Base-by-base conservation (phyloP, 1,140 invertebrate genomes). In the Carposina sasakii region DNA sequence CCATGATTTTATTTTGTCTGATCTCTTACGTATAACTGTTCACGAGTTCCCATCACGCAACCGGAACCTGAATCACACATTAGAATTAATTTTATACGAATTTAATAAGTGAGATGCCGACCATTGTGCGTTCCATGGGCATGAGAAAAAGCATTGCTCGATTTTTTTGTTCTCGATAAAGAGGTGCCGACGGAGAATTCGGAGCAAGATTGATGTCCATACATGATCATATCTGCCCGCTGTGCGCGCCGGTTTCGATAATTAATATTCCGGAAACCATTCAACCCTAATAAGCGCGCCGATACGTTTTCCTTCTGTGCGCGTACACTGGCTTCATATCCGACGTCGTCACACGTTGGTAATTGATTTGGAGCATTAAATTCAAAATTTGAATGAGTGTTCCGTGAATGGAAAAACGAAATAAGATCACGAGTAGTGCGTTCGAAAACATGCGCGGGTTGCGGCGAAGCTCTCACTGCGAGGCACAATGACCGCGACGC, bases 81-180 rank as follows among this genome's bases (percentile, higher is more conserved):
- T 83, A 81, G 53, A 72, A 74, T 81, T 76, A 79, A 84, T 83
- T 81, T 84, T 81, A 84, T 84, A 81, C 77, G 77, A 84, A 81
- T 84, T 84, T 84, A 84, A 84, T 84, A 84, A 81, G 71, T 65
- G 75, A 72, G 74, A 71, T 75, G 69, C 50, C 43, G 37, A 50
- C 74, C 63, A 81, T 84, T 84, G 81, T 83, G 51, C 60, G 57
- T 26, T 43, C 46, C 51, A 55, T 61, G 67, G 52, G 60, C 74
- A 78, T 84, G 79, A 76, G 76, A 84, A 83, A 64, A 70, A 62
- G 57, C 52, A 60, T 34, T 52, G 64, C 59, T 57, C 69, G 66
- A 71, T 71, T 81, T 79, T 69, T 76, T 76, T 70, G 63, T 71
- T 49, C 37, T 31, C 71, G 77, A 75, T 81, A 81, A 83, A 83